These are phyloP conservation scores for Parasteatoda tepidariorum DNA, from an alignment of 1,140 invertebrate species.

Conservation along the genomic window DNA sequence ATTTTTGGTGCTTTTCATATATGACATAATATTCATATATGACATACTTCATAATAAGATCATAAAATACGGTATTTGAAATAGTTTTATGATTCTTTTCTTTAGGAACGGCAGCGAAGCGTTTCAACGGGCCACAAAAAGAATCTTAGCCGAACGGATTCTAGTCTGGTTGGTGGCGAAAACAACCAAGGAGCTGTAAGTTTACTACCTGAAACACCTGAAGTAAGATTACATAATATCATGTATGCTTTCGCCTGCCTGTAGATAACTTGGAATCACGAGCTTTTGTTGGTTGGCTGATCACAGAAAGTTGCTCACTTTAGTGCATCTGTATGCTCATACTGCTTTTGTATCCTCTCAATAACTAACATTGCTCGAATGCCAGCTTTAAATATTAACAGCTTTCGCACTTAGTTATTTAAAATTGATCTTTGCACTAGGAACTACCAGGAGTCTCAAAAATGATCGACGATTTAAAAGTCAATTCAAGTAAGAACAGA, in stretches of 20 bases:
- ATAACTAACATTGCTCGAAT: no score
- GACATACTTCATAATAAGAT: no score
- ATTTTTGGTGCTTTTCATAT: no score
- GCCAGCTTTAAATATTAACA: no score
- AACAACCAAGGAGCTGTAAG: slow-evolving; percentile 68
- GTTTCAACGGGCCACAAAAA: slow-evolving; percentile 71
- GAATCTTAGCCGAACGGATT: slow-evolving; percentile 62
- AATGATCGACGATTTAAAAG: no score
- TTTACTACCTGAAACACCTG: slow-evolving; percentile 57
- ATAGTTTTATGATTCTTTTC: slow-evolving; percentile 21
- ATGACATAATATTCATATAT: no score
- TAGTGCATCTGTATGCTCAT: background rate
- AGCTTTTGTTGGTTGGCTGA: background rate
- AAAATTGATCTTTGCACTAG: no score
- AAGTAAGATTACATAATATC: slow-evolving; percentile 45
- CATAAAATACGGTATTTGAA: no score
- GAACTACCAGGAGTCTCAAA: no score
- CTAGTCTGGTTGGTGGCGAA: slow-evolving; percentile 50
- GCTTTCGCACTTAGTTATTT: no score
- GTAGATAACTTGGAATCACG: background rate
- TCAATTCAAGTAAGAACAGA: no score
- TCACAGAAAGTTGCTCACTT: background rate
- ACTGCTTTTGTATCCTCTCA: background rate
- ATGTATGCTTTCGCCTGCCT: slow-evolving; percentile 6
- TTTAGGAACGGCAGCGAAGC: slow-evolving; percentile 80